phyloP scores from a whole-genome alignment of 2,797 vertebrate species.

The Catharus ustulatus region DNA sequence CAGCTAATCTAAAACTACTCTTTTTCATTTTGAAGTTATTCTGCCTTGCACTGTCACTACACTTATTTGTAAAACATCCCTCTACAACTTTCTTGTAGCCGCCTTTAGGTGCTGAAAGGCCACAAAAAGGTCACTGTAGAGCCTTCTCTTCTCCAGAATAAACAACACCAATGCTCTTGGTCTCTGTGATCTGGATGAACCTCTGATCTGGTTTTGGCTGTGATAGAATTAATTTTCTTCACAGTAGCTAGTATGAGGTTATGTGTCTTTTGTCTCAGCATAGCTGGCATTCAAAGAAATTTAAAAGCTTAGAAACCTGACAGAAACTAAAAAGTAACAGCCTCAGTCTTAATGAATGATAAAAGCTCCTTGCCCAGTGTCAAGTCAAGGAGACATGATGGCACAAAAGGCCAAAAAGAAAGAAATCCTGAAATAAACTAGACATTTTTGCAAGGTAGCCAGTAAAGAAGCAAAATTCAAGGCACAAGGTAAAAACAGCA shows the following conservation, averaged over 20 bases:
- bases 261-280: not conserved
- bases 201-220: not conserved
- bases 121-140: not conserved
- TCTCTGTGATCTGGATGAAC: not conserved
- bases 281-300: not conserved
- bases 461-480: not conserved
- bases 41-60: not conserved
- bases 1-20: not conserved
- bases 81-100: not conserved
- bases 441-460: not conserved
- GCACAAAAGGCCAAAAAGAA: not conserved
- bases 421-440: not conserved
- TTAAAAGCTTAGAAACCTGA: not conserved
- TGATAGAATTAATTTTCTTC: not conserved
- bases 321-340: not conserved
- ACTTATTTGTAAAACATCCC: not conserved
- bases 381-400: not conserved
- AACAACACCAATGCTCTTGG: not conserved
- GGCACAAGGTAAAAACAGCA: not conserved
- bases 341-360: not conserved
- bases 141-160: not conserved
- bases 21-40: not conserved
- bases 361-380: not conserved
- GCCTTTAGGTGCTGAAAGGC: not conserved
- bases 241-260: not conserved